Evolutionary conservation across 2,888 invertebrate species (phyloP).

Genomic region (Sinohyriopsis cumingii): DNA sequence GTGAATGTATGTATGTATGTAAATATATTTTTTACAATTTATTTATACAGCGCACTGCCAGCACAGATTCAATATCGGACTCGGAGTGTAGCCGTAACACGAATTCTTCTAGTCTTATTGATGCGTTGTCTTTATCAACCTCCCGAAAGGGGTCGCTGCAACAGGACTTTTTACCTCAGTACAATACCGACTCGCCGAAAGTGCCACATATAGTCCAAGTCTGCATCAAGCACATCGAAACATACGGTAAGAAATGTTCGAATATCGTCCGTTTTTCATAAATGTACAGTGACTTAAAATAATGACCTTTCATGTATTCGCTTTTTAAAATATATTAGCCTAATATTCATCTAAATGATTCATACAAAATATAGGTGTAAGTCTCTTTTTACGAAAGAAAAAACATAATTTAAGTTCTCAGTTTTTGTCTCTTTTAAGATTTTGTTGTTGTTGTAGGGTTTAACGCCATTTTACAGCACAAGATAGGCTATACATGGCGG

Average conservation of each 20-base stretch:
- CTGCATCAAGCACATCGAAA: slow-evolving; percentile 87
- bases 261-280: neutral
- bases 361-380: no score
- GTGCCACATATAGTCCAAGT: slow-evolving; percentile 86
- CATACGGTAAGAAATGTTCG: slow-evolving; percentile 76
- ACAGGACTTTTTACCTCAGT: slow-evolving; percentile 35
- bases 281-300: neutral
- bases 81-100: slow-evolving; percentile 60
- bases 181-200: slow-evolving; percentile 63
- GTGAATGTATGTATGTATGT: neutral
- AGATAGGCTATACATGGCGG: no score
- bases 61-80: slow-evolving; percentile 65
- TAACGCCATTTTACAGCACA: no score
- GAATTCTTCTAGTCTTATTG: slow-evolving; percentile 58
- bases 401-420: no score
- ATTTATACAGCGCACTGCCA: slow-evolving; percentile 56
- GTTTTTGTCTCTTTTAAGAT: no score
- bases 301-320: neutral
- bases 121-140: slow-evolving; percentile 59
- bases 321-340: neutral
- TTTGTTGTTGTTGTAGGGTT: no score
- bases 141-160: slow-evolving; percentile 40
- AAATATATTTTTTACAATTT: neutral
- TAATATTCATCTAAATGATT: neutral
- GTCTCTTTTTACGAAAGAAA: no score